Conservation (phyloP, 2,888 invertebrate species). For the Agrochola macilenta region DNA sequence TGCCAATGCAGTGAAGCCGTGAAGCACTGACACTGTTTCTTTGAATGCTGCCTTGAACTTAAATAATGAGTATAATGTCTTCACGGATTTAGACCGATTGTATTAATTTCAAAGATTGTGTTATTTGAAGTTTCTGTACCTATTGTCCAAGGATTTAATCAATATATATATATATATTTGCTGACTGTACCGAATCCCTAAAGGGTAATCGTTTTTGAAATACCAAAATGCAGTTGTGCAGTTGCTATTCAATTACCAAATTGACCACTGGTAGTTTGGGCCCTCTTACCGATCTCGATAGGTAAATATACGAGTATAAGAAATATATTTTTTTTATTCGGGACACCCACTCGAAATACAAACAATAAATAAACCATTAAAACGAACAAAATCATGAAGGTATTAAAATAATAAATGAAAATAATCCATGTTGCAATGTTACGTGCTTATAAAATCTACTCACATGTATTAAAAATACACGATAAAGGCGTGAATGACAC, state of each 20-base stretch:
- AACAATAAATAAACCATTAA: not conserved
- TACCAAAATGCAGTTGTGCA: too few species aligned
- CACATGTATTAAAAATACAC: constrained; percentile 5
- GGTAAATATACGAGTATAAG: too few species aligned
- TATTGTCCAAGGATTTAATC: not conserved
- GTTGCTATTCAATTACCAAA: not conserved
- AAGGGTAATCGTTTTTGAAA: too few species aligned
- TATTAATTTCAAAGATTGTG: not conserved
- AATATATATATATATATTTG: too few species aligned
- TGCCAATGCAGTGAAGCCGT: not conserved
- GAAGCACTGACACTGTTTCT: constrained; percentile 13
- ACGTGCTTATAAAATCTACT: not conserved
- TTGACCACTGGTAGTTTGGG: too few species aligned
- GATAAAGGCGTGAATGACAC: constrained; percentile 22
- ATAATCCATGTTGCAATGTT: not conserved
- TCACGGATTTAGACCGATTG: constrained; percentile 6
- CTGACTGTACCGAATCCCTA: too few species aligned
- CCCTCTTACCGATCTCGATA: too few species aligned
- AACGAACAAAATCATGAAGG: not conserved
- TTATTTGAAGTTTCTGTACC: not conserved
- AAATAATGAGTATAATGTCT: not conserved
- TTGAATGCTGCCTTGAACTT: constrained; percentile 50
- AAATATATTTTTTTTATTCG: too few species aligned
- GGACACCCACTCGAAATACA: too few species aligned
- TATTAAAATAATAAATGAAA: not conserved